Evolutionary conservation across 2,888 invertebrate species (phyloP), one percentile per base, ranked within the genome.

Genomic region (Agrotis ipsilon): DNA sequence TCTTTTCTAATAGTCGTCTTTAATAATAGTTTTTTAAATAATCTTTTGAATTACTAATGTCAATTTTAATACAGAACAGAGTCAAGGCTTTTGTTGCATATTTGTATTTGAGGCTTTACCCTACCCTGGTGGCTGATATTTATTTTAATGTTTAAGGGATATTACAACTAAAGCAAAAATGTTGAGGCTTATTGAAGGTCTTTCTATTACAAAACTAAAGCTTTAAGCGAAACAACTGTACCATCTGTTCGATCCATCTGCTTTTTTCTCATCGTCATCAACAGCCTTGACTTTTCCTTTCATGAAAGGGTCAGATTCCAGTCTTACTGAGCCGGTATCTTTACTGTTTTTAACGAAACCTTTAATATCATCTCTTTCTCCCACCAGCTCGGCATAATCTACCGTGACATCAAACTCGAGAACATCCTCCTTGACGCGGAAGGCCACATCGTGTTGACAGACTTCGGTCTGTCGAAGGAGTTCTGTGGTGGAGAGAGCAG

Each of bases 381-480:
- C 62, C 83, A 96, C n/a, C 97, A 99, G 98, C 97, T 99, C 93
- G 99, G 99, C 82, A 99, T 99, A 77, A 99, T 99, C 90, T 99
- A 99, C 96, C 97, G 99, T 74, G 99, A 99, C 94, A 99, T 99
- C 86, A 99, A 99, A 91, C 96, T 99, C 85, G 99, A 99, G 94
- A 99, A 99, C 94, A 99, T 99, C 76, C 97, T 99, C 43, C 97
- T 99, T 80, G 99, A 99, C 96, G 97, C 98, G 18, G 97, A 98
- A 78, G 99, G 99, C 6, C 99, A 99, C 94, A 98, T 99, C 78
- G 99, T 99, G 62, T 96, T 99, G 72, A 99, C 99, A 1, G 99
- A 99, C 96, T 99, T 99, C 94, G 99, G 99, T 0, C 97, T 99
- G 52, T 99, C 99, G 92, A 99, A 99, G 96, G 99, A 99, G 95